These are phyloP conservation scores for Probaryconus sp. DNA, from an alignment of 1,140 invertebrate genomes.

Conservation along the genomic window DNA sequence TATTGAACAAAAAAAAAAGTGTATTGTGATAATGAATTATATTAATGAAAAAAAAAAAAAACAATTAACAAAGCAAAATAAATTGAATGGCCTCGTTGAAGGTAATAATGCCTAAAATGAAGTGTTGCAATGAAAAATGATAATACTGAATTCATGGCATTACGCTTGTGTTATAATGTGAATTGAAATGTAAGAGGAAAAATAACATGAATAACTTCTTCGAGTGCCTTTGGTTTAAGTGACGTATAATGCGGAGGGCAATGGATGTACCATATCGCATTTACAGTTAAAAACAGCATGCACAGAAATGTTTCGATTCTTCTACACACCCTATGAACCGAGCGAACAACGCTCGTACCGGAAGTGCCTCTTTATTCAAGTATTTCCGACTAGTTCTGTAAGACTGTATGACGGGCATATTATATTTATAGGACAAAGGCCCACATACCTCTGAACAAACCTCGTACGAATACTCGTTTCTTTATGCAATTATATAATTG, in stretches of 20 bases:
- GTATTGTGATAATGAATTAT: too few relatives aligned
- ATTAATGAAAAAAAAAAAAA: too few relatives aligned
- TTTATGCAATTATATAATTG: conserved; percentile 13
- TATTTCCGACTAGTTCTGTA: conserved; percentile 27
- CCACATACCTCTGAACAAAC: conserved; percentile 5
- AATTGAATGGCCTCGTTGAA: too few relatives aligned
- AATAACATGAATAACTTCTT: conserved; percentile 36
- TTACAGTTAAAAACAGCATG: conserved; percentile 39
- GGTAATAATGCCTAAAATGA: too few relatives aligned
- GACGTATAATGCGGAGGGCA: conserved; percentile 5
- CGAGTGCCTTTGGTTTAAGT: conserved; percentile 6
- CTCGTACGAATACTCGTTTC: conserved; percentile 2
- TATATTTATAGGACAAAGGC: conserved; percentile 29
- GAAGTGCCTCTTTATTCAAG: conserved; percentile 39
- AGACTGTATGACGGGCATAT: conserved; percentile 18
- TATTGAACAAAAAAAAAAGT: too few relatives aligned
- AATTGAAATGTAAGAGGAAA: conserved; percentile 9
- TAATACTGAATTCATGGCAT: conserved; percentile 13
- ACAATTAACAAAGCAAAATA: too few relatives aligned
- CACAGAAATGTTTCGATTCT: conserved; percentile 42
- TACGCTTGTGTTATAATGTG: conserved; percentile 5
- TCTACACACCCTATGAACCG: conserved; percentile 20
- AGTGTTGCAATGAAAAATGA: neutral
- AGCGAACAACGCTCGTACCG: conserved; percentile 27
- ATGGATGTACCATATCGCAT: conserved; percentile 30